A percentile compares a stretch with the other conserved stretches of the same genome.
Conservation (phyloP, 2,797 vertebrate species). For the Hydrophis major region DNA sequence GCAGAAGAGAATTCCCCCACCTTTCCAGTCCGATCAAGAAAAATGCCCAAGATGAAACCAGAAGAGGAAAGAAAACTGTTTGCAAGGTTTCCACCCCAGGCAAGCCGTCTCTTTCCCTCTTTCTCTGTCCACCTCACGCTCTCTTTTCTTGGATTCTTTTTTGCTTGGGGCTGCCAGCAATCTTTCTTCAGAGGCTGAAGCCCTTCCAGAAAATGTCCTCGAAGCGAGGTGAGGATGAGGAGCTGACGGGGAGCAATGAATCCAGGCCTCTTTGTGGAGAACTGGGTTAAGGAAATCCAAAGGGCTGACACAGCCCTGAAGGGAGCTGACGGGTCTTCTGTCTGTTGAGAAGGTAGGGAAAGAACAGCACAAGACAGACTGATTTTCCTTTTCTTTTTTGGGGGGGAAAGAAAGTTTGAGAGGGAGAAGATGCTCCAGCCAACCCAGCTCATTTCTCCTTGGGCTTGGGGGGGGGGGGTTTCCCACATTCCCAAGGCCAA, state of each 20-base stretch:
- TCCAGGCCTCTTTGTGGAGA: neutral
- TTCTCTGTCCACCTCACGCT: neutral
- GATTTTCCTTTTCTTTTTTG: neutral
- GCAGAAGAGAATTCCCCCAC: accelerated
- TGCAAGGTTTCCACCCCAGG: neutral
- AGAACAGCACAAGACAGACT: neutral
- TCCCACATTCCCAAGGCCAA: neutral
- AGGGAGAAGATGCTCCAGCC: constrained; percentile 44
- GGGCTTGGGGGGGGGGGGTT: too few species aligned
- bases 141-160: neutral
- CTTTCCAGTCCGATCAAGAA: neutral
- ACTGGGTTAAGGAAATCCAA: neutral
- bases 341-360: neutral
- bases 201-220: neutral
- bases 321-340: constrained; percentile 6
- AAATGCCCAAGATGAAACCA: neutral
- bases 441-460: constrained; percentile 46
- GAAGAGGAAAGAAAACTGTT: neutral
- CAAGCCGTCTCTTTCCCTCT: neutral
- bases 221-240: neutral
- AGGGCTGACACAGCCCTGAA: constrained; percentile 15
- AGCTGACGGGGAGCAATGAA: neutral
- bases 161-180: neutral
- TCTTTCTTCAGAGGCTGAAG: neutral
- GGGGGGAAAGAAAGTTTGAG: neutral